Evolutionary conservation across 2,113 vertebrate species (phyloP).

Genomic region (Verasper variegatus): DNA sequence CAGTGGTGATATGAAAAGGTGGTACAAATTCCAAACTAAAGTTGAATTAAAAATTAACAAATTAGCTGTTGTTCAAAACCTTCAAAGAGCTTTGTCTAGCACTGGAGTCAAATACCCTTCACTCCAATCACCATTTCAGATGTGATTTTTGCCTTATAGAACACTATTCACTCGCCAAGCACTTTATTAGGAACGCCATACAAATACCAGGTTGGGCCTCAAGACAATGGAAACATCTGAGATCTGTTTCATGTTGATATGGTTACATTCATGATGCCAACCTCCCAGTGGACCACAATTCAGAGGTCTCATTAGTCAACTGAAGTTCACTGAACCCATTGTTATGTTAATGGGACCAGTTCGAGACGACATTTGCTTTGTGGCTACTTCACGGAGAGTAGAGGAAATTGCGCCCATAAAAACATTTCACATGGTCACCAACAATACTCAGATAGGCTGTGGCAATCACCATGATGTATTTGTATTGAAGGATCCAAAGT

Average conservation of each 20-base stretch:
- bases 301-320: not conserved
- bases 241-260: not conserved
- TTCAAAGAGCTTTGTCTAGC: not conserved
- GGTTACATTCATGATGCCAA: not conserved
- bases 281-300: not conserved
- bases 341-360: not conserved
- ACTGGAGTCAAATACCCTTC: not conserved
- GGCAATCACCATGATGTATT: not conserved
- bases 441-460: not conserved
- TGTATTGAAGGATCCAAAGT: not conserved
- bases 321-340: not conserved
- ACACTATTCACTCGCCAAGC: no score
- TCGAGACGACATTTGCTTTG: not conserved
- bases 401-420: no score
- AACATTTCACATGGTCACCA: no score
- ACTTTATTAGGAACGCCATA: not conserved
- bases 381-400: no score
- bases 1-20: not conserved
- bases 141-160: not conserved
- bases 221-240: no score
- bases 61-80: not conserved
- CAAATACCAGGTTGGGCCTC: not conserved
- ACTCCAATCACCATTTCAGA: not conserved
- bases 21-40: not conserved
- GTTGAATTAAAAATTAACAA: not conserved